Base-by-base conservation (phyloP, 2,113 vertebrate genomes). In the Heterochromis multidens region DNA sequence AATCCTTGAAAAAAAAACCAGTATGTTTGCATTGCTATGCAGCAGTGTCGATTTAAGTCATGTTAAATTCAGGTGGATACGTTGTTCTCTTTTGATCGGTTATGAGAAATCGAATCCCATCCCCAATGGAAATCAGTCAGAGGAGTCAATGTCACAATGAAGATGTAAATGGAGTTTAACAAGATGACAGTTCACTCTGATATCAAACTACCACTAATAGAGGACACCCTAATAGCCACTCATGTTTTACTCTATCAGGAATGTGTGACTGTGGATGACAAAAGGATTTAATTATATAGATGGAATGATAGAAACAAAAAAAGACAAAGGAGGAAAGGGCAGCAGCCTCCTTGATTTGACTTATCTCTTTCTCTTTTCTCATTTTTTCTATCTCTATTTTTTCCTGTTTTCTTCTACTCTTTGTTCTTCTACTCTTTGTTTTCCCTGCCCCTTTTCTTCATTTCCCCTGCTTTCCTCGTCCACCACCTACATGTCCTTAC, bases 201-300 rank as follows among this genome's bases (percentile, higher is more conserved):
- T 74, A 54, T 54, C 46, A 0, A 4, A 14, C 46, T 74, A 31
- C 11, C 52, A 52, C 27, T 74, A 74, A 74, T 54, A 33, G 52
- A 54, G 43, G 70, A 31, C 27, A 54, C 2, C 1, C 2, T 5
- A 74, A 74, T 29, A 52, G 67, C 67, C 70, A 54, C 70, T 74
- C 27, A 2, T 74, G 46, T 74, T 60, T 35, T 29, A 43, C 23
- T 46, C 40, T 23, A 11, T 62, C 0, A 46, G 10, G 52, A 81
- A 76, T 76, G 25, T 76, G 31, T 60, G 77, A 72, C 65, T 23
- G 61, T 63, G 84, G 59, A 81, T 85, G 81, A 81, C 33, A 25
- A 56, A 76, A 63, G 59, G 5, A 81, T 86, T 86, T 49, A 81
- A 81, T 81, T 81, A 77, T 46, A 58, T 4, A n/a, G 79, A 86